A percentile compares a stretch with the other conserved stretches of the same genome.
phyloP scores from a whole-genome alignment of 2,888 invertebrate genomes.

The Drosophila recens region DNA sequence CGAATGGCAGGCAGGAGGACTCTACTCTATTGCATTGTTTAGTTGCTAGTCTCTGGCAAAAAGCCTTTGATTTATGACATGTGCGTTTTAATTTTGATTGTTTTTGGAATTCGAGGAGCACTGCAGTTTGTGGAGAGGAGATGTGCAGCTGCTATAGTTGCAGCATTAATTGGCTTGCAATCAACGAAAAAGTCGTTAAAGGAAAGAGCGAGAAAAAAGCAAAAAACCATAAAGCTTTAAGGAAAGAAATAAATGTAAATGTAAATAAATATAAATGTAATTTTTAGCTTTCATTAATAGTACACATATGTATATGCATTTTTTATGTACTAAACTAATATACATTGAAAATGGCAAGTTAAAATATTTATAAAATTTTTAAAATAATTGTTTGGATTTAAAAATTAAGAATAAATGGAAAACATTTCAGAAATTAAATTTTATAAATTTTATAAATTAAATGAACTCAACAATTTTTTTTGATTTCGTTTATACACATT shows the following conservation, averaged over 20 bases:
- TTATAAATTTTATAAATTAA: too few species aligned
- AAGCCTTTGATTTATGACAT: constrained; percentile 77
- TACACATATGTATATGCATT: too few species aligned
- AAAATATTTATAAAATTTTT: too few species aligned
- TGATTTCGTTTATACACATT: too few species aligned
- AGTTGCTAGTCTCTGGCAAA: constrained; percentile 57
- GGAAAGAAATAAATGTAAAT: too few species aligned
- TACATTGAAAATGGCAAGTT: neutral
- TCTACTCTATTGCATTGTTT: constrained; percentile 71
- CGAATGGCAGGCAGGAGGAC: constrained; percentile 1
- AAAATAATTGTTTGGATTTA: too few species aligned
- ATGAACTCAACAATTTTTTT: too few species aligned
- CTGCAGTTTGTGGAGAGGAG: constrained; percentile 1
- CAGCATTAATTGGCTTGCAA: constrained; percentile 57
- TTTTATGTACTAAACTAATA: neutral
- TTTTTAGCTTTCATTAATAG: neutral
- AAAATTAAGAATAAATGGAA: too few species aligned
- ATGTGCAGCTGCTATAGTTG: constrained; percentile 31
- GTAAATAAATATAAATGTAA: too few species aligned
- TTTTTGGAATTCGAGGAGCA: constrained; percentile 40
- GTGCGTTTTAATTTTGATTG: constrained; percentile 74
- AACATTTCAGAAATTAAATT: too few species aligned
- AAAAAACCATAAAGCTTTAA: neutral
- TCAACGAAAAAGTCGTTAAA: constrained; percentile 26
- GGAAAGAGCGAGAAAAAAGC: neutral